phyloP scores from a whole-genome alignment of 2,888 invertebrate species.

The Platerodrilus igneus region DNA sequence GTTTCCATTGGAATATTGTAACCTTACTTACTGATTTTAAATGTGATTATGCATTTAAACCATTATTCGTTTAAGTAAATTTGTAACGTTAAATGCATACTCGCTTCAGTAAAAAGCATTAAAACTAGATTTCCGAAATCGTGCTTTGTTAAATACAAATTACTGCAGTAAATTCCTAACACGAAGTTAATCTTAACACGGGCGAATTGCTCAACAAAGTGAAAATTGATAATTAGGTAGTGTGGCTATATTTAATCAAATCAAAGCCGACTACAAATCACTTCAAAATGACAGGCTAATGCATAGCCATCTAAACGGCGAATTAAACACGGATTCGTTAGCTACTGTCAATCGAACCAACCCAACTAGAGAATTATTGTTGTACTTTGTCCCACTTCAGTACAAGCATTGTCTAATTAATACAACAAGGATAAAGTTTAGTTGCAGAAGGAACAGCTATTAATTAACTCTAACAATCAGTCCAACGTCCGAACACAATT shows the following conservation, averaged over 20 bases:
- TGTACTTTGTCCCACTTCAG: too few relatives aligned
- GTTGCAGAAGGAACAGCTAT: constrained; percentile 21
- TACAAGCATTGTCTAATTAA: constrained; percentile 2
- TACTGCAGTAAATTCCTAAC: too few relatives aligned
- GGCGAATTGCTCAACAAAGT: too few relatives aligned
- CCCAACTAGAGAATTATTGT: constrained; percentile 19
- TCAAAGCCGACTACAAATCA: constrained; percentile 28
- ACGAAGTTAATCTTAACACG: too few relatives aligned
- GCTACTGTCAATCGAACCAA: constrained; percentile 30
- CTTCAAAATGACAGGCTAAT: constrained; percentile 32
- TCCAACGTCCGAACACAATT: constrained; percentile 22
- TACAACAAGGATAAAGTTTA: constrained; percentile 15
- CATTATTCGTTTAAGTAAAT: too few relatives aligned
- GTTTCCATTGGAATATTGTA: too few relatives aligned
- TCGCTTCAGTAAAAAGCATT: too few relatives aligned
- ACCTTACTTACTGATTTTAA: too few relatives aligned
- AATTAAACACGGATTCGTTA: constrained; percentile 33
- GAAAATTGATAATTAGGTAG: constrained; percentile 26
- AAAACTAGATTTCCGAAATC: too few relatives aligned
- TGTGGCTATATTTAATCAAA: constrained; percentile 26
- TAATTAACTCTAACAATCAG: constrained; percentile 24
- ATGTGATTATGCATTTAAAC: too few relatives aligned
- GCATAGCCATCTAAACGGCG: constrained; percentile 30
- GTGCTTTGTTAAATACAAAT: too few relatives aligned
- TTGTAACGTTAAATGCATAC: too few relatives aligned